Conservation (phyloP, 2,888 invertebrate genomes). For the Dorcus parallelipipedus region DNA sequence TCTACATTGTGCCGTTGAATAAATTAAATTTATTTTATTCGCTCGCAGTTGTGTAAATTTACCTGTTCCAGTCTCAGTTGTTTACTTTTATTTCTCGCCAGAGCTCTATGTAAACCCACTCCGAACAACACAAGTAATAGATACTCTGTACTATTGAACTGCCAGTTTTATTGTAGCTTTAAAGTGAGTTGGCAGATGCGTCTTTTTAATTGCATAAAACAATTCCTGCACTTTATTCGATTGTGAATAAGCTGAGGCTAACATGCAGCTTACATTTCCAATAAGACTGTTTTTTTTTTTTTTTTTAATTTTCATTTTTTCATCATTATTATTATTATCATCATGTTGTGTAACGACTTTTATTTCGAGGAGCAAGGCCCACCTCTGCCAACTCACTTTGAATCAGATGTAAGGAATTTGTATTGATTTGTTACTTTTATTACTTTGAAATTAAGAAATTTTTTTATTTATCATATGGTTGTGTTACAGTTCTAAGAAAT, state of each 20-base stretch:
- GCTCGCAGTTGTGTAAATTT: slow-evolving; percentile 21
- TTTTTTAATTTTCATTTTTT: slow-evolving; percentile 3
- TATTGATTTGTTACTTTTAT: slow-evolving; percentile 17
- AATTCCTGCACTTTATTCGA: slow-evolving; percentile 2
- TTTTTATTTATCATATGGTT: slow-evolving; percentile 18
- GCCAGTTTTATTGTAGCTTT: slow-evolving; percentile 12
- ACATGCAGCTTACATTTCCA: slow-evolving; percentile 5
- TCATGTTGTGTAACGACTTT: too few relatives aligned
- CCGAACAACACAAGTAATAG: background rate
- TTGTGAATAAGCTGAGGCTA: slow-evolving; percentile 1
- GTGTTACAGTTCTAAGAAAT: slow-evolving; percentile 21
- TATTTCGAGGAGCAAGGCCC: background rate
- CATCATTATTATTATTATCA: background rate
- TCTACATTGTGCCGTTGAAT: slow-evolving; percentile 21
- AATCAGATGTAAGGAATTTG: slow-evolving; percentile 3
- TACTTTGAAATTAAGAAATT: slow-evolving; percentile 16
- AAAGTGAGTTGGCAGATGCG: slow-evolving; percentile 19
- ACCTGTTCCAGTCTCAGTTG: slow-evolving; percentile 13
- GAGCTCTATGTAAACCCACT: too few relatives aligned
- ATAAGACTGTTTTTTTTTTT: slow-evolving; percentile 19
- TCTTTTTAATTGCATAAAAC: background rate
- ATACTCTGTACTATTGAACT: slow-evolving; percentile 3
- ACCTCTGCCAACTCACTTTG: slow-evolving; percentile 20
- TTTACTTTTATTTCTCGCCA: background rate
- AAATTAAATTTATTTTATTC: slow-evolving; percentile 26